Evolutionary conservation across 1,140 invertebrate genomes (phyloP).

Genomic region (Drosophila tropicalis): DNA sequence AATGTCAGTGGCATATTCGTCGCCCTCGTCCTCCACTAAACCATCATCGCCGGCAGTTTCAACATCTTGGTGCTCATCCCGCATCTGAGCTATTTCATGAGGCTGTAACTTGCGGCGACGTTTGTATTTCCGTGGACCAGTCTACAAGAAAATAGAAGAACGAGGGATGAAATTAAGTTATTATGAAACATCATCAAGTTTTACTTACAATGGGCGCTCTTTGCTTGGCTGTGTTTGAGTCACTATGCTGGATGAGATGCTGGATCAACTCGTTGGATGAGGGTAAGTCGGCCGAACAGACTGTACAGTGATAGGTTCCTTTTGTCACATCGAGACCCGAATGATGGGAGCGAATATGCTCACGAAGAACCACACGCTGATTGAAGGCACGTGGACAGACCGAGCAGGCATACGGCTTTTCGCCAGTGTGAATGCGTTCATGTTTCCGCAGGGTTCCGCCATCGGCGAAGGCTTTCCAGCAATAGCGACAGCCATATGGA

Average conservation of each 20-base stretch:
- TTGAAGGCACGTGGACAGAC: slow-evolving; percentile 94
- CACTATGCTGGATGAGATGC: slow-evolving; percentile 92
- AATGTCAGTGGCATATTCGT: slow-evolving; percentile 69
- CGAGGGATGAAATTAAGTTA: not conserved
- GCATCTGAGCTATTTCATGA: slow-evolving; percentile 85
- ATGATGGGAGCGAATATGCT: slow-evolving; percentile 92
- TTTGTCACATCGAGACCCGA: slow-evolving; percentile 88
- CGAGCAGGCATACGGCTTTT: slow-evolving; percentile 98
- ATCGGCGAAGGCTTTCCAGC: slow-evolving; percentile 99
- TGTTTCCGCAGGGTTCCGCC: slow-evolving; percentile 98
- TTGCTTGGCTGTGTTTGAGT: slow-evolving; percentile 91
- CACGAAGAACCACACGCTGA: slow-evolving; percentile 91
- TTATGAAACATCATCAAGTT: not conserved
- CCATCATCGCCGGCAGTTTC: slow-evolving; percentile 37
- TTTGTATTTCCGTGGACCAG: slow-evolving; percentile 91
- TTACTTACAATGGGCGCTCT: slow-evolving; percentile 87
- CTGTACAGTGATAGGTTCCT: slow-evolving; percentile 88
- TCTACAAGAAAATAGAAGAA: slow-evolving; percentile 72
- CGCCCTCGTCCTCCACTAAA: slow-evolving; percentile 48
- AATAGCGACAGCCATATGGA: slow-evolving; percentile 97
- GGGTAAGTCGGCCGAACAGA: slow-evolving; percentile 88
- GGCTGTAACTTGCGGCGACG: slow-evolving; percentile 89
- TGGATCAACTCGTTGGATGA: slow-evolving; percentile 90
- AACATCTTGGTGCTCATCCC: slow-evolving; percentile 61
- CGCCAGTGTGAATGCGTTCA: slow-evolving; percentile 98